Conservation (phyloP, 2,113 vertebrate species). For the Semnornis frantzii region DNA sequence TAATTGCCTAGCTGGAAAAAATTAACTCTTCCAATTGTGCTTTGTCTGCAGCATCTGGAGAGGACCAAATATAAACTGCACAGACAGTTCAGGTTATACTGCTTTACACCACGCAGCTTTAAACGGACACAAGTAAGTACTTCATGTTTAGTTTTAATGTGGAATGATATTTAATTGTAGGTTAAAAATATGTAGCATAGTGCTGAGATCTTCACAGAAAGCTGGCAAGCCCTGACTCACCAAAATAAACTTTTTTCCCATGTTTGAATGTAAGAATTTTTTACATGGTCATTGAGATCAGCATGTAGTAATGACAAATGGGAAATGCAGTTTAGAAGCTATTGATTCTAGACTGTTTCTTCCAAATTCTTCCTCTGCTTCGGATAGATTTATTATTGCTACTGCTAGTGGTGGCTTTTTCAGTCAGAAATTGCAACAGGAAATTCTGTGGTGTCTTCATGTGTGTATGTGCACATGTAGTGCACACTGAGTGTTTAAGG, state of each 20-base stretch:
- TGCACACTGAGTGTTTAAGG: neutral
- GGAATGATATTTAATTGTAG: neutral
- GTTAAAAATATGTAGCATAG: neutral
- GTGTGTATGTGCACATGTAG: neutral
- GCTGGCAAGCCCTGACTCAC: neutral
- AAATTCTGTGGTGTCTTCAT: neutral
- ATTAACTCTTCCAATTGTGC: constrained; percentile 50
- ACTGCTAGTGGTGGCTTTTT: neutral
- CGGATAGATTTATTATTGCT: neutral
- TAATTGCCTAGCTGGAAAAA: neutral
- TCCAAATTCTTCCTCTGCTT: neutral
- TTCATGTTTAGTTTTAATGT: neutral
- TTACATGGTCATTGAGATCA: neutral
- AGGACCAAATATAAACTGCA: constrained; percentile 94
- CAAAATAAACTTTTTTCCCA: neutral
- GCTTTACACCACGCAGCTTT: constrained; percentile 92
- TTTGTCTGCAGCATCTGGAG: constrained; percentile 91
- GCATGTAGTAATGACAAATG: neutral
- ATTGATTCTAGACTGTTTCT: neutral
- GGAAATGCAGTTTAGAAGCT: neutral
- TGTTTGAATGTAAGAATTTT: neutral
- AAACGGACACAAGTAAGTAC: constrained; percentile 93
- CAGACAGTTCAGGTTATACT: constrained; percentile 93
- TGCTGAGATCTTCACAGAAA: neutral
- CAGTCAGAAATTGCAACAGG: neutral